A percentile compares a stretch with the other conserved stretches of the same genome.
These are phyloP conservation scores for Cisticola juncidis DNA, from an alignment of 2,113 vertebrate species.

Conservation along the genomic window DNA sequence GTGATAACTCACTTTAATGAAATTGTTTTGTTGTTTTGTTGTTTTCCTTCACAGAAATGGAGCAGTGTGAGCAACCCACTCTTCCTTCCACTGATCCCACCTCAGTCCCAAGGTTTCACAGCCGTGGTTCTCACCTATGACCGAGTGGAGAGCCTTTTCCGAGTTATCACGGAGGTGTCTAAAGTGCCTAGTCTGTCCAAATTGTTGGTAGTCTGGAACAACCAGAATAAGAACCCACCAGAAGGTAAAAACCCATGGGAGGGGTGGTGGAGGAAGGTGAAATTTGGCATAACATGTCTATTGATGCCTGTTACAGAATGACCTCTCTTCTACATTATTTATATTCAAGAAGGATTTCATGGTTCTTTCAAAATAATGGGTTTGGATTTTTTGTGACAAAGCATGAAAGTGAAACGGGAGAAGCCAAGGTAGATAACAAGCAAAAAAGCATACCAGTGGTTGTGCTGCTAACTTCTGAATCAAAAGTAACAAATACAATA, in stretches of 20 bases:
- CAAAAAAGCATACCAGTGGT: not conserved
- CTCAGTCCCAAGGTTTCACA: slow-evolving; percentile 94
- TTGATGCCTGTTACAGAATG: not conserved
- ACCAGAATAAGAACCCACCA: slow-evolving; percentile 97
- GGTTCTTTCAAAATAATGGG: not conserved
- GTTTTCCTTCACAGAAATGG: slow-evolving; percentile 83
- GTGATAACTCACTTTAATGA: not conserved
- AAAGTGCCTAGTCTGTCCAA: slow-evolving; percentile 97
- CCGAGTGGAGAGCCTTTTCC: slow-evolving; percentile 94
- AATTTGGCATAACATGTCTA: not conserved
- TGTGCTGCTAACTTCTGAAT: not conserved
- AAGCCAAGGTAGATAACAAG: not conserved
- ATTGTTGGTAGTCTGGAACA: slow-evolving; percentile 96
- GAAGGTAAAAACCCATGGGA: slow-evolving; percentile 80
- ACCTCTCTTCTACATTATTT: not conserved
- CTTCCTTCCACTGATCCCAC: slow-evolving; percentile 94
- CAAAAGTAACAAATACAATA: not conserved
- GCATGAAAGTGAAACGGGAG: not conserved
- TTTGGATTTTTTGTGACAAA: not conserved
- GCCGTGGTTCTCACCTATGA: slow-evolving; percentile 96
- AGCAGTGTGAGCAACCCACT: slow-evolving; percentile 94
- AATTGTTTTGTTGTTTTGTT: not conserved
- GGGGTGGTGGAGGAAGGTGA: not conserved
- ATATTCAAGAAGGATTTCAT: not conserved
- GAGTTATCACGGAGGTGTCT: slow-evolving; percentile 96